Base-by-base conservation (phyloP, 2,797 vertebrate species). In the Mallotus villosus region DNA sequence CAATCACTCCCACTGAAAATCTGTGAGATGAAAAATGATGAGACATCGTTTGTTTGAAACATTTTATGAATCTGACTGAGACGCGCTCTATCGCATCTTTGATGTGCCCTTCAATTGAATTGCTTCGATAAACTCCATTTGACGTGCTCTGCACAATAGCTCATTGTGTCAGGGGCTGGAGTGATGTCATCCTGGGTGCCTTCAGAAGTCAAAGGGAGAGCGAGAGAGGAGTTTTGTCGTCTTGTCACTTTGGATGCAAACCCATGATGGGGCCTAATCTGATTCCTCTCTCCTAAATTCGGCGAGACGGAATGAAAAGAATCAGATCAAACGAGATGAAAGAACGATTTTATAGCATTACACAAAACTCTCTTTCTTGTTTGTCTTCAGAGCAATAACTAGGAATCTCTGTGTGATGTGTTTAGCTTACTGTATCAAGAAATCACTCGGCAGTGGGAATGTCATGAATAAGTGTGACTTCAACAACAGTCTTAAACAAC, bases 231-330 rank as follows among this genome's bases (percentile, higher is more conserved):
- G 85, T 84, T n/a, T 84, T 86, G 89, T 88, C 86, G 78, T 81
- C 82, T 41, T 84, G 70, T 86, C 88, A 87, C 79, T 80, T 87
- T 87, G 90, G 85, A 92, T 88, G 86, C 87, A 86, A 87, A 86
- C 86, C 82, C 82, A 78, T 87, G 88, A 89, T 69, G 85, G 75
- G 6, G 58, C 57, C 72, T 88, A 90, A 92, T 92, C 90, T 57
- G 88, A 92, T 90, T 82, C 71, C 55, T 70, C 75, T 62, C 75
- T 63, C 81, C 77, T 72, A 83, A 89, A 88, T 91, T 91, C 85
- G 89, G 83, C 74, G 32, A 51, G 73, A 77, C 81, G 73, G 75
- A 90, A 89, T 86, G 78, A 88, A 89, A 87, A 78, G 77, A 84
- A 81, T 81, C 76, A 80, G 75, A 88, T 89, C 90, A 89, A 87